Conservation (phyloP, 2,888 invertebrate genomes). For the Oeneis ivallda region DNA sequence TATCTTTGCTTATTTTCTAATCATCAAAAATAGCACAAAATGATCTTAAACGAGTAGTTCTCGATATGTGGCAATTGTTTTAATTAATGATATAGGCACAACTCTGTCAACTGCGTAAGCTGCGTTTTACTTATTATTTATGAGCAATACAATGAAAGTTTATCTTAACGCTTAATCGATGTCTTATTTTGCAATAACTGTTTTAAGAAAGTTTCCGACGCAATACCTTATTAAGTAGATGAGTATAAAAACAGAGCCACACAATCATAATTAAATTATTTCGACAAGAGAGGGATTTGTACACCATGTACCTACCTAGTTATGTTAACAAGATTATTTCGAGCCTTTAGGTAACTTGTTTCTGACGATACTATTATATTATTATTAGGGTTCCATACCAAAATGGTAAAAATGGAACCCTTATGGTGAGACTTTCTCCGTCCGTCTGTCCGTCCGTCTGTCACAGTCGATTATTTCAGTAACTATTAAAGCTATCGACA, state of each 20-base stretch:
- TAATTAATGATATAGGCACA: slow-evolving; percentile 11
- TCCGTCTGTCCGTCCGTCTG: no score
- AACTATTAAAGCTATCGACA: no score
- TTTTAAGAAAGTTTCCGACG: slow-evolving; percentile 22
- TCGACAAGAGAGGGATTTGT: neutral
- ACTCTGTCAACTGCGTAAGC: neutral
- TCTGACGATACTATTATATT: neutral
- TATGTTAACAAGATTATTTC: neutral
- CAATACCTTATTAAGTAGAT: slow-evolving; percentile 19
- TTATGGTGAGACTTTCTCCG: no score
- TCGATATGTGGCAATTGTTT: slow-evolving; percentile 7
- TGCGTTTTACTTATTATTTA: slow-evolving; percentile 26
- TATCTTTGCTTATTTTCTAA: no score
- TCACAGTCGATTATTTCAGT: no score
- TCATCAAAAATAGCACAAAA: neutral
- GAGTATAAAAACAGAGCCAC: slow-evolving; percentile 20
- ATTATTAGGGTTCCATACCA: no score
- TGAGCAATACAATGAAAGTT: slow-evolving; percentile 30
- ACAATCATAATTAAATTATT: slow-evolving; percentile 19
- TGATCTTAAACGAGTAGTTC: slow-evolving; percentile 10
- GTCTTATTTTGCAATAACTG: slow-evolving; percentile 31
- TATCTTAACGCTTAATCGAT: slow-evolving; percentile 24
- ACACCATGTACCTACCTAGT: neutral
- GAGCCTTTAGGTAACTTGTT: neutral
- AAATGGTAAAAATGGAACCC: no score